Conservation (phyloP, 2,113 vertebrate genomes). For the Myotis lucifugus region DNA sequence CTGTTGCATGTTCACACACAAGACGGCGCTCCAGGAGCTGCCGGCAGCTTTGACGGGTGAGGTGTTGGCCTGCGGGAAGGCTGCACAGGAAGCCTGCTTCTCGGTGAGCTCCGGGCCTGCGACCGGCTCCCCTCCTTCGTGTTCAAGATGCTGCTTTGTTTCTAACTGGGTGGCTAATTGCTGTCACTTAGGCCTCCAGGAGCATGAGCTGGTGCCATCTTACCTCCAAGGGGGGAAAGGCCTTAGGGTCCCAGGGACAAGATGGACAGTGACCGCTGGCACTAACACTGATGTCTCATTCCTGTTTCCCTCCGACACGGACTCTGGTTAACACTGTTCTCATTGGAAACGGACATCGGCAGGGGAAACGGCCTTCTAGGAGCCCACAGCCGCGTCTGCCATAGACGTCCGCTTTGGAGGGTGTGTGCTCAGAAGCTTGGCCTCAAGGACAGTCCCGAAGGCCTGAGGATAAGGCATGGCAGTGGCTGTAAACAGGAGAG, state of each 20-base stretch:
- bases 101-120: too few species aligned
- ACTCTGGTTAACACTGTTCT: neutral
- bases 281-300: neutral
- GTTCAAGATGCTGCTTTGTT: neutral
- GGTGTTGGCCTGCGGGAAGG: neutral
- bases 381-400: neutral
- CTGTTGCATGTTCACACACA: neutral
- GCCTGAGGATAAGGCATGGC: neutral
- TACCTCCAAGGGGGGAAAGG: neutral
- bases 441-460: neutral
- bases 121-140: neutral
- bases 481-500: neutral
- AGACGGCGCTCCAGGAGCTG: neutral
- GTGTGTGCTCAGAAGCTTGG: neutral
- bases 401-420: neutral
- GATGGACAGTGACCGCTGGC: neutral
- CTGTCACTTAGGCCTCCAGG: neutral
- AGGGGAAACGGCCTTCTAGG: neutral
- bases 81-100: neutral
- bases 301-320: neutral
- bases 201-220: neutral
- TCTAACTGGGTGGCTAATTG: neutral
- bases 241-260: neutral
- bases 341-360: neutral
- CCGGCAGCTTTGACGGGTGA: neutral